Evolutionary conservation across 2,888 invertebrate genomes (phyloP).

Genomic region (Bruchidius siliquastri): DNA sequence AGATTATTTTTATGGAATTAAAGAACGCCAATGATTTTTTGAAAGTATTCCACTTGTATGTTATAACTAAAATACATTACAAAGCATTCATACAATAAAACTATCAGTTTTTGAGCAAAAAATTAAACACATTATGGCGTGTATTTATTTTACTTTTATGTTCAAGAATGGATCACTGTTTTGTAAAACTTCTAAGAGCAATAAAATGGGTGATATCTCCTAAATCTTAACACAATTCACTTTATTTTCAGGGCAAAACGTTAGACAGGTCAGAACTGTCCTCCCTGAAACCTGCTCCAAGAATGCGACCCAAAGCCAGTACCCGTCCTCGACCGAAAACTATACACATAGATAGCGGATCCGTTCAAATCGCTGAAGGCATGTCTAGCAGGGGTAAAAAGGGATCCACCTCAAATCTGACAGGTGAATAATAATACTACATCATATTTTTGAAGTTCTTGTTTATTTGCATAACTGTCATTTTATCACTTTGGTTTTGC

Average conservation of each 20-base stretch:
- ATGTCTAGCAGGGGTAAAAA: constrained; percentile 72
- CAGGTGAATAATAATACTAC: constrained; percentile 63
- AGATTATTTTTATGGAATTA: too few species aligned
- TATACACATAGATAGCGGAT: constrained; percentile 81
- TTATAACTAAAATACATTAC: too few species aligned
- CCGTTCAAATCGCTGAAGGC: constrained; percentile 73
- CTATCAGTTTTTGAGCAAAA: too few species aligned
- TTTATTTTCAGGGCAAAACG: constrained; percentile 63
- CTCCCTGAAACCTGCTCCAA: constrained; percentile 58
- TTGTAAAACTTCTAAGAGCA: too few species aligned
- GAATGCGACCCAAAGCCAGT: constrained; percentile 60
- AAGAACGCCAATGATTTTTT: too few species aligned
- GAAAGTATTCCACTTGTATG: too few species aligned
- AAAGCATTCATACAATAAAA: too few species aligned
- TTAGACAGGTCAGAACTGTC: constrained; percentile 65
- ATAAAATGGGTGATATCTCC: too few species aligned
- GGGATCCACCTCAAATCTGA: constrained; percentile 76
- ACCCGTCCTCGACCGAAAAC: constrained; percentile 82
- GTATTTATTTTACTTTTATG: too few species aligned
- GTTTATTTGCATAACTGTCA: not conserved
- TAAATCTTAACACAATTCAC: not conserved
- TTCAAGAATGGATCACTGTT: too few species aligned
- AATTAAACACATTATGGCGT: too few species aligned
- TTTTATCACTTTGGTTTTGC: too few species aligned
- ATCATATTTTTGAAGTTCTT: not conserved